Evolutionary conservation across 2,888 invertebrate species (phyloP).

Genomic region (Oligia strigilis): DNA sequence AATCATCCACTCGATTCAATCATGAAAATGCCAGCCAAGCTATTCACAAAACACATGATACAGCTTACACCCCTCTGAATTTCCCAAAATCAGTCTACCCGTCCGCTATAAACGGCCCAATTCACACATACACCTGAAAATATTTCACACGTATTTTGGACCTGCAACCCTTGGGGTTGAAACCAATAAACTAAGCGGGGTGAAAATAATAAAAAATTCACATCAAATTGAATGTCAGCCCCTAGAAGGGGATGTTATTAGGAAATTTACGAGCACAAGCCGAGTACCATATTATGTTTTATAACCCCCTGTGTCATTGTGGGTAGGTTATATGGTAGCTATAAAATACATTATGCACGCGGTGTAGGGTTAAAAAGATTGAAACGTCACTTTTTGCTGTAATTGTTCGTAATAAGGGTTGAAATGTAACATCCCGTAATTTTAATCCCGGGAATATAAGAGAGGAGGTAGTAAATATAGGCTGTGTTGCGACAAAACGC

Average conservation of each 20-base stretch:
- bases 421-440: conserved; percentile 46
- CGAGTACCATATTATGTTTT: conserved; percentile 71
- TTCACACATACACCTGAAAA: conserved; percentile 55
- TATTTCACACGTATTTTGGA: conserved; percentile 58
- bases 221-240: conserved; percentile 71
- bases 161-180: conserved; percentile 54
- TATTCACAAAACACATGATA: conserved; percentile 54
- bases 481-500: neutral
- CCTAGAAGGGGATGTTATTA: conserved; percentile 69
- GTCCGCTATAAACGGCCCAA: conserved; percentile 48
- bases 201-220: conserved; percentile 68
- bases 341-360: conserved; percentile 70
- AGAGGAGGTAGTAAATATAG: conserved; percentile 32
- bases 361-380: conserved; percentile 65
- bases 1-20: conserved; percentile 51
- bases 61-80: conserved; percentile 38
- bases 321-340: conserved; percentile 60
- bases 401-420: conserved; percentile 58
- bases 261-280: conserved; percentile 68
- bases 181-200: conserved; percentile 67
- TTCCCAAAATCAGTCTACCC: conserved; percentile 45
- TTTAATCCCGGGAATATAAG: conserved; percentile 26
- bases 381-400: conserved; percentile 63
- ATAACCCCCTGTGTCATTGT: conserved; percentile 68
- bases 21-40: conserved; percentile 45